Base-by-base conservation (phyloP, 2,888 invertebrate genomes). In the Tiliacea aurago region DNA sequence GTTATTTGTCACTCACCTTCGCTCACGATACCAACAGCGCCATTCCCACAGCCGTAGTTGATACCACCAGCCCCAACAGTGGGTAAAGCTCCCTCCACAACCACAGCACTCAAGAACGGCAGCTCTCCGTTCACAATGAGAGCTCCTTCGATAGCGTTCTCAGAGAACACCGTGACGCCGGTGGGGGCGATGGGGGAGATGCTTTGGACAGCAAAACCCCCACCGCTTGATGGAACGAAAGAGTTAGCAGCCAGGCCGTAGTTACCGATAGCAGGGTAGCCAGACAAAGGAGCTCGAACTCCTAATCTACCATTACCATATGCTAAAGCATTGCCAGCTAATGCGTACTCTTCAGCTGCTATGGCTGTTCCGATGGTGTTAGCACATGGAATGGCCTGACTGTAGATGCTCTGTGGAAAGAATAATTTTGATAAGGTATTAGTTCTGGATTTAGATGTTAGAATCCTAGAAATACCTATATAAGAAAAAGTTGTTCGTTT, bases 1-100 rank as follows among this genome's bases (percentile, higher is more conserved):
- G n/a, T n/a, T n/a, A n/a, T n/a, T n/a, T n/a, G 23, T 53, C 4
- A 45, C 75, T 79, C 7, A 79, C 75, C 78, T 66, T 90, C 88
- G 15, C 85, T 84, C 11, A 89, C 78, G 41, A 92, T 91, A 10
- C 85, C 91, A 10, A 92, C 78, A 62, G 84, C 86, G 0, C 91
- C 92, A 45, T 78, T 88, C 2, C 92, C 93, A 74, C 91, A 91
- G 9, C 90, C 88, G 51, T 92, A 93, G 23, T 88, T 81, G 0
- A 91, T 90, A 0, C 86, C 82, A 18, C 90, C 93, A 59, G 87
- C 81, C 0, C 93, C 93, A 28, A 66, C 74, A 6, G 89, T 84
- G 0, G 91, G 90, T 41, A 92, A 65, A 4, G 83, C 76, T 1
- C 88, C 89, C 56, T 87, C 86, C 37, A 90, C 68, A 49, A 77